Conservation (phyloP, 1,140 invertebrate genomes). For the Cotesia vestalis region DNA sequence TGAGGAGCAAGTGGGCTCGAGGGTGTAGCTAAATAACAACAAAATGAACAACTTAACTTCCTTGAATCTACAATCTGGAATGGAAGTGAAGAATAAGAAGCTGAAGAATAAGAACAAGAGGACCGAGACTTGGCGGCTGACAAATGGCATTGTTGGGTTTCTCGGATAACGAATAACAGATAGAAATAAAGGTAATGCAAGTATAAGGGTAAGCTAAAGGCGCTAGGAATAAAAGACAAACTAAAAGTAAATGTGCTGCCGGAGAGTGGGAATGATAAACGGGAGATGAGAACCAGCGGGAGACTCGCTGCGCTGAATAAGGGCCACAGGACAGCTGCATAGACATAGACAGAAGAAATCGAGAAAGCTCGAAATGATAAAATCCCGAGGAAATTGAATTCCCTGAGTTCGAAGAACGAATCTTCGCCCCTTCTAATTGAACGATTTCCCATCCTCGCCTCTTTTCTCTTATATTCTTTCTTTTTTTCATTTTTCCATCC, state of each 20-base stretch:
- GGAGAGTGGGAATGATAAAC: slow-evolving; percentile 17
- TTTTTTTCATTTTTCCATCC: slow-evolving; percentile 6
- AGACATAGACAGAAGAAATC: slow-evolving; percentile 22
- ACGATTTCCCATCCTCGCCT: slow-evolving; percentile 46
- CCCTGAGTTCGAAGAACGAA: slow-evolving; percentile 47
- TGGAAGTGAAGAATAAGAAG: slow-evolving; percentile 13
- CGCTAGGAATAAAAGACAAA: neutral
- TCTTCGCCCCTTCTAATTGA: slow-evolving; percentile 51
- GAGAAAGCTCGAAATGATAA: slow-evolving; percentile 50
- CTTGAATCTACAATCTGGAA: slow-evolving; percentile 10
- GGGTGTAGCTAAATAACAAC: slow-evolving; percentile 21
- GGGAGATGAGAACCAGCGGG: neutral
- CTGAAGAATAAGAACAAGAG: slow-evolving; percentile 10
- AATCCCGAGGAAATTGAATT: slow-evolving; percentile 56
- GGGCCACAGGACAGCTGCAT: slow-evolving; percentile 30
- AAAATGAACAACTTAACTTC: slow-evolving; percentile 2
- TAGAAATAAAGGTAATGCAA: neutral
- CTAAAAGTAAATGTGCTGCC: neutral
- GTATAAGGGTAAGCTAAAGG: neutral
- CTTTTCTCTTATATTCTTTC: neutral
- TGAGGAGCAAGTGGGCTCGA: neutral
- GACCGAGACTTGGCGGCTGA: slow-evolving; percentile 30
- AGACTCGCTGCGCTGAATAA: slow-evolving; percentile 21
- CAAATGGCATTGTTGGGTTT: slow-evolving; percentile 35
- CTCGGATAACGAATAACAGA: slow-evolving; percentile 43